Evolutionary conservation across 1,140 invertebrate genomes (phyloP).

Genomic region (Panagrolaimus sp.): DNA sequence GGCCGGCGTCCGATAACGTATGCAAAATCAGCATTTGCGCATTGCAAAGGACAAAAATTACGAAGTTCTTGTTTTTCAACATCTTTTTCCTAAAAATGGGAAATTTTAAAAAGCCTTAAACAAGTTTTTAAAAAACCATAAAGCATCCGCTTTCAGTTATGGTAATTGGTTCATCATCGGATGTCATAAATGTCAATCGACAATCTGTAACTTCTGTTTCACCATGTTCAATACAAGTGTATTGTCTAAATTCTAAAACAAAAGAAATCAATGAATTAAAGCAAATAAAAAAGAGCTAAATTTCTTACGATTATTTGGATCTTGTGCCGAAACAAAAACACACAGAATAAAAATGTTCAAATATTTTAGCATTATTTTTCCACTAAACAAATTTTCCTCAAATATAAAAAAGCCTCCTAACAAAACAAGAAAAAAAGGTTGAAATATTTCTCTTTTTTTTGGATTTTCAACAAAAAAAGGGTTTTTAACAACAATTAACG

Average conservation of each 20-base stretch:
- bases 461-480: too few species aligned
- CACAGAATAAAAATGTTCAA: too few species aligned
- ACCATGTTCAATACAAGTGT: constrained; percentile 36
- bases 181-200: constrained; percentile 29
- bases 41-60: constrained; percentile 38
- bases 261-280: too few species aligned
- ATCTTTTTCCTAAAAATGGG: constrained; percentile 26
- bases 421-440: too few species aligned
- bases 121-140: constrained; percentile 26
- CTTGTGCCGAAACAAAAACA: too few species aligned
- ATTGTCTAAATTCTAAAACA: constrained; percentile 31
- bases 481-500: too few species aligned
- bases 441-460: too few species aligned
- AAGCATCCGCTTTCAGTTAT: constrained; percentile 42
- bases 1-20: constrained; percentile 27
- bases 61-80: constrained; percentile 30
- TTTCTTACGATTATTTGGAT: too few species aligned
- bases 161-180: constrained; percentile 32
- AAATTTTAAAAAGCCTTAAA: neutral
- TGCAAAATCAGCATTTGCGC: constrained; percentile 12
- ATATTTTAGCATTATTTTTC: too few species aligned
- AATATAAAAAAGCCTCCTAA: too few species aligned
- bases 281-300: too few species aligned
- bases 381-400: too few species aligned
- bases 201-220: constrained; percentile 32